Evolutionary conservation across 1,140 invertebrate genomes (phyloP).

Genomic region (Neodiprion pinetum): DNA sequence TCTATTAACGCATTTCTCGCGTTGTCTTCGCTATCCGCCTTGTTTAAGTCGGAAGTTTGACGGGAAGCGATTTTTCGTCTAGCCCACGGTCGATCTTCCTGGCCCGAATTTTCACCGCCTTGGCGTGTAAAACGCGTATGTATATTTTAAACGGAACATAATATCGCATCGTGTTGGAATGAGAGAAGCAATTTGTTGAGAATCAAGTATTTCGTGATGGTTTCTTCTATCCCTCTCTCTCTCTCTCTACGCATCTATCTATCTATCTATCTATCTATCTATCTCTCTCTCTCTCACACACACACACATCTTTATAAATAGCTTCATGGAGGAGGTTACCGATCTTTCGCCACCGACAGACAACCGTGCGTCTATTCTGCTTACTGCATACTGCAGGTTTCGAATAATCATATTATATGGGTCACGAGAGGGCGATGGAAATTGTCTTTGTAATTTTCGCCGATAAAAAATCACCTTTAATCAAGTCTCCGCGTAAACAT

Average conservation of each 20-base stretch:
- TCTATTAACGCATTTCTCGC: not conserved
- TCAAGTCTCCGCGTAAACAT: no score
- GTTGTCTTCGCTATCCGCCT: not conserved
- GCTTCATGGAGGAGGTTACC: not conserved
- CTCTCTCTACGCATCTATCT: no score
- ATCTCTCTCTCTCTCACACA: not conserved
- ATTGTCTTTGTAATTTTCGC: no score
- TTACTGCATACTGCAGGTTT: no score
- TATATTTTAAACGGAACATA: not conserved
- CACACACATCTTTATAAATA: conserved; percentile 3
- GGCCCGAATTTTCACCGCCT: not conserved
- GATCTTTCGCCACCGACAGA: not conserved
- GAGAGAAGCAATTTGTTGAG: not conserved
- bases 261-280: no score
- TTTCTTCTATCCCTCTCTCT: not conserved
- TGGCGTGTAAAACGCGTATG: not conserved
- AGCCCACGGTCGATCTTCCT: not conserved
- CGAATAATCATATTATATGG: no score
- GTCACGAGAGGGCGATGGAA: no score
- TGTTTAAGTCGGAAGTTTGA: not conserved
- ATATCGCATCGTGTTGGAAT: conserved; percentile 1
- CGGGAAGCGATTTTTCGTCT: not conserved
- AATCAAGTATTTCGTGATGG: not conserved
- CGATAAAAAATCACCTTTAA: no score
- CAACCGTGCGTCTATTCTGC: not conserved